Base-by-base conservation (phyloP, 2,888 invertebrate genomes). In the Campoplex nolae region DNA sequence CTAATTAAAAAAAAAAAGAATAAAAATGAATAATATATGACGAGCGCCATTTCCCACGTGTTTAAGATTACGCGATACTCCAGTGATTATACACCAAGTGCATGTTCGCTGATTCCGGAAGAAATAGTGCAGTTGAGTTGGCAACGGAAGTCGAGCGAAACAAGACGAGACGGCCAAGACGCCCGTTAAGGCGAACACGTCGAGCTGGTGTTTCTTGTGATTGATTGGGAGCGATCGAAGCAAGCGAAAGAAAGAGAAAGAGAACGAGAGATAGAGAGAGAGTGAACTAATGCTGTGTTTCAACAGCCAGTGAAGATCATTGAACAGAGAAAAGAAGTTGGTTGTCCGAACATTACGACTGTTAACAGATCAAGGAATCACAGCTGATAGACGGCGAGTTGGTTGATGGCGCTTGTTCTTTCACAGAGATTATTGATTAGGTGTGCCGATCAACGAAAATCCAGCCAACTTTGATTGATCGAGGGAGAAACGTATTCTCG, bases 141-240 rank as follows among this genome's bases (percentile, higher is more conserved):
- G 42, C 58, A 45, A 75, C 79, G 83, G 71, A 78, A 74, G 68
- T 32, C 62, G 18, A 18, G 35, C n/a, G 28, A 68, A 71, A 54
- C 68, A 23, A 54, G 77, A 58, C 32, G 79, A 51, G 85, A 42
- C 83, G 65, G 45, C 51, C n/a, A 18, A 38, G 54, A 16, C 51
- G 89, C 89, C 91, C 90, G 90, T 92, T 91, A 92, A 91, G 92
- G 91, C 86, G 82, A 90, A 89, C 88, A 87, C 89, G 86, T 88
- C 79, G 90, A 88, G 87, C 75, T 85, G 76, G 79, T 84, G 86
- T 78, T 89, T 90, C 90, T 90, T 89, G 92, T 89, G 90, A 91
- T 91, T 91, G 90, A 91, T 89, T 89, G 90, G 70, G 56, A 76
- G 18, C 76, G 28, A 75, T 42, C 75, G 75, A 77, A 70, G 16